A percentile compares a stretch with the other conserved stretches of the same genome.
phyloP scores from a whole-genome alignment of 2,797 vertebrate genomes.

The Knipowitschia caucasica region DNA sequence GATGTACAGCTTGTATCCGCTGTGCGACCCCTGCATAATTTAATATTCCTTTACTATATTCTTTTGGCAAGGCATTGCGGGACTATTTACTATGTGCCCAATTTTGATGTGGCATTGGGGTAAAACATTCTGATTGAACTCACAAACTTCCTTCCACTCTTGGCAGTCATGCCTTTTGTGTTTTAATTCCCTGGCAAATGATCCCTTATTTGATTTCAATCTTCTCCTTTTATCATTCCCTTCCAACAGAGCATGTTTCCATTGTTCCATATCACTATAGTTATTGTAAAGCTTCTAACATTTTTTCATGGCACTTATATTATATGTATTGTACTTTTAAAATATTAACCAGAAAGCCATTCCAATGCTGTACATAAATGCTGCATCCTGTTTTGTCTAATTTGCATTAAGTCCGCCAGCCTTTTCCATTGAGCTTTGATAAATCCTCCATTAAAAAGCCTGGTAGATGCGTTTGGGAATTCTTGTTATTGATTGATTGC shows the following conservation, averaged over 20 bases:
- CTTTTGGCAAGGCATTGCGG: no score
- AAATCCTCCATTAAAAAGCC: conserved; percentile 8
- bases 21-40: background rate
- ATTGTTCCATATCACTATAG: background rate
- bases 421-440: background rate
- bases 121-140: no score
- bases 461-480: conserved; percentile 26
- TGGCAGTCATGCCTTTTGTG: no score
- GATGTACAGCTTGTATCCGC: background rate
- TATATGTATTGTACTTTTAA: conserved; percentile 6
- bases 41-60: no score
- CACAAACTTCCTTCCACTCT: no score
- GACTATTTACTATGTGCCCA: background rate
- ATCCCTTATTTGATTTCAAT: background rate
- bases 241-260: background rate
- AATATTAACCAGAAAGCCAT: conserved; percentile 15
- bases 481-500: conserved; percentile 39
- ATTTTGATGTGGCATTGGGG: background rate
- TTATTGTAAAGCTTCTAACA: background rate
- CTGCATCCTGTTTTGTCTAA: conserved; percentile 18
- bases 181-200: background rate
- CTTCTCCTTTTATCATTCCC: background rate
- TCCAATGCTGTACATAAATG: conserved; percentile 23
- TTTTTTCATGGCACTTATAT: conserved; percentile 1
- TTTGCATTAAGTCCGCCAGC: conserved; percentile 32